These are phyloP conservation scores for Lanistes nyassanus DNA, from an alignment of 1,140 invertebrate genomes.

Conservation along the genomic window DNA sequence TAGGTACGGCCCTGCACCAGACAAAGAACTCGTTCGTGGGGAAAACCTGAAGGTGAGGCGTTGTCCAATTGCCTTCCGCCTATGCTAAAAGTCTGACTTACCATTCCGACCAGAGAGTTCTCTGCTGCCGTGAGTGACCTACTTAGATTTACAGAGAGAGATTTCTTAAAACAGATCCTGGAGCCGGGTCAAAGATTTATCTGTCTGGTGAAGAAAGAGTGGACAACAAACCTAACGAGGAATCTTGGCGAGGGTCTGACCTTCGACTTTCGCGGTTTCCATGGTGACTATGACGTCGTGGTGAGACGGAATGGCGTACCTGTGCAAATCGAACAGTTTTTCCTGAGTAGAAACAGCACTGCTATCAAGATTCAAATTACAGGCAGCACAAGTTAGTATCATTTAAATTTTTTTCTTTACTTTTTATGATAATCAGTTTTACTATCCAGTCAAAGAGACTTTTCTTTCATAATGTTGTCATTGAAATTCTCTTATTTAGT, in stretches of 20 bases:
- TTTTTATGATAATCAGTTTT: too few relatives aligned
- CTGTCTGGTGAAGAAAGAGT: constrained; percentile 25
- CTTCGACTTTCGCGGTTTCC: constrained; percentile 18
- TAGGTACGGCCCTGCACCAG: neutral
- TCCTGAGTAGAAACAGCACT: neutral
- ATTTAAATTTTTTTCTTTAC: too few relatives aligned
- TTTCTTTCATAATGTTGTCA: too few relatives aligned
- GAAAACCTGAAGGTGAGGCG: constrained; percentile 5
- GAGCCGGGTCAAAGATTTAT: constrained; percentile 17
- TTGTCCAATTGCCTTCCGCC: too few relatives aligned
- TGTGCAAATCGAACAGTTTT: constrained; percentile 11
- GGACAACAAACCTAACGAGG: constrained; percentile 8
- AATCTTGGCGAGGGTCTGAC: neutral
- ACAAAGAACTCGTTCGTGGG: constrained; percentile 9
- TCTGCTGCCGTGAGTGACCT: too few relatives aligned
- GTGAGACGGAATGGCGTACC: constrained; percentile 14
- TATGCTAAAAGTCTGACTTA: too few relatives aligned
- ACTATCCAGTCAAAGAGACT: too few relatives aligned
- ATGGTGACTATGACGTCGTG: constrained; percentile 25
- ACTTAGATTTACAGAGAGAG: too few relatives aligned
- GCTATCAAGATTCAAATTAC: neutral
- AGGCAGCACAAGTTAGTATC: neutral
- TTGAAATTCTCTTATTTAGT: too few relatives aligned
- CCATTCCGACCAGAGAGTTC: too few relatives aligned
- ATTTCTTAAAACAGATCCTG: constrained; percentile 1